These are phyloP conservation scores for Pocillopora meandrina DNA, from an alignment of 92 coral and sea anemone genomes.

Conservation along the genomic window DNA sequence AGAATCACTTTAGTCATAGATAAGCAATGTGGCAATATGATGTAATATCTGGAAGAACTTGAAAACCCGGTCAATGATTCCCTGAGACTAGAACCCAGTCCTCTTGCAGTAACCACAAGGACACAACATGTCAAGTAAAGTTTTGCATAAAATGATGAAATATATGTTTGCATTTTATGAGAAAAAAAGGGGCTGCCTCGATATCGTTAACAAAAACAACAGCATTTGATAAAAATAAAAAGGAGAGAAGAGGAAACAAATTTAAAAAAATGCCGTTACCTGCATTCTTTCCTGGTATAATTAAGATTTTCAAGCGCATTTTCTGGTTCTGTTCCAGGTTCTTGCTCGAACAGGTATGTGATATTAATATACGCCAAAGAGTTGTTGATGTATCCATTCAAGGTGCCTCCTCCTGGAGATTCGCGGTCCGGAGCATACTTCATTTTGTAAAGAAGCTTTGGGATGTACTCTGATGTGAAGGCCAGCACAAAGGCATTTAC, in stretches of 20 bases:
- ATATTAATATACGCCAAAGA: conserved; percentile 57
- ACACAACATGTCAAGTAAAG: too few species aligned
- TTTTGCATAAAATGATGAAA: too few species aligned
- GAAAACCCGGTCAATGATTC: background rate
- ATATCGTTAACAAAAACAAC: too few species aligned
- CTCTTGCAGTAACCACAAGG: too few species aligned
- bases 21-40: background rate
- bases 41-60: background rate
- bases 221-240: too few species aligned
- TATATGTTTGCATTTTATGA: too few species aligned
- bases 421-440: conserved; percentile 49
- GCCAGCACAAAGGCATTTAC: conserved; percentile 86
- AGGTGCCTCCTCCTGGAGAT: conserved; percentile 36
- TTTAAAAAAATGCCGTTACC: background rate
- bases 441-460: conserved; percentile 69
- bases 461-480: conserved; percentile 88
- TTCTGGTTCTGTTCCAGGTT: conserved; percentile 61
- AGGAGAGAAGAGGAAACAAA: background rate
- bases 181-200: too few species aligned
- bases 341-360: conserved; percentile 27
- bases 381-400: conserved; percentile 66
- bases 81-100: too few species aligned
- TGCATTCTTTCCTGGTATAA: conserved; percentile 25
- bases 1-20: background rate
- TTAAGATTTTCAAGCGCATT: conserved; percentile 55